Percentiles rank a stretch among this genome's conserved stretches.
These are phyloP conservation scores for Apis mellifera DNA, from an alignment of 1,140 invertebrate species.

Conservation along the genomic window Amel_HAv3.1 CM009937.2:12710501-12711000, in stretches of 20 bases:
- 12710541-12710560: neutral
- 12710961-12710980: too few species aligned
- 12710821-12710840: too few species aligned
- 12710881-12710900: too few species aligned
- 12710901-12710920: too few species aligned
- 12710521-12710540: slow-evolving; percentile 45
- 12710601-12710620: neutral
- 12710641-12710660: slow-evolving; percentile 16
- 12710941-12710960: too few species aligned
- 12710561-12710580: slow-evolving; percentile 44
- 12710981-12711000: too few species aligned
- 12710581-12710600: slow-evolving; percentile 25
- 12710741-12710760: too few species aligned
- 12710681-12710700: neutral
- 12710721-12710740: too few species aligned
- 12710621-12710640: neutral
- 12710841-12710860: too few species aligned
- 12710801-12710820: too few species aligned
- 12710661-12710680: neutral
- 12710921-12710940: too few species aligned
- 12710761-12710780: neutral
- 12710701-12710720: neutral
- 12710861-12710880: too few species aligned
- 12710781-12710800: neutral
- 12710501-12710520: neutral